Conservation (phyloP, 2,888 invertebrate genomes). For the Cheilosia variabilis region DNA sequence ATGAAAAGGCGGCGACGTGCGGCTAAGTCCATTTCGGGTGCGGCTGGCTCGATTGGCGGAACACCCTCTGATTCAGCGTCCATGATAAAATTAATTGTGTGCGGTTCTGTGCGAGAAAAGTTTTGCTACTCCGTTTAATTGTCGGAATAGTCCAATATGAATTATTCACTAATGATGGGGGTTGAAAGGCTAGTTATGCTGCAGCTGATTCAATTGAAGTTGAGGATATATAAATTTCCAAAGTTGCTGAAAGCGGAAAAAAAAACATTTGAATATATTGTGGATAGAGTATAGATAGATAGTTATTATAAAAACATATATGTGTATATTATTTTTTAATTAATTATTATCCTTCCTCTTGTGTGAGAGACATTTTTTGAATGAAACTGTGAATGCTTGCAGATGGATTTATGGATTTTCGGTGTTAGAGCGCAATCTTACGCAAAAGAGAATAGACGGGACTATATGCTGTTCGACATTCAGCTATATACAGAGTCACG, state of each 20-base stretch:
- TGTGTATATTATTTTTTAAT: no score
- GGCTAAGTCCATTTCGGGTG: slow-evolving; percentile 84
- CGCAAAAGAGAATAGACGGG: no score
- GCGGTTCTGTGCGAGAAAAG: slow-evolving; percentile 15
- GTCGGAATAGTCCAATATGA: slow-evolving; percentile 27
- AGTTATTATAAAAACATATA: no score
- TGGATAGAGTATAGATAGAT: no score
- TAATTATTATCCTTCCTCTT: no score
- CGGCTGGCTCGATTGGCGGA: slow-evolving; percentile 80
- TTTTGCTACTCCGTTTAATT: slow-evolving; percentile 31
- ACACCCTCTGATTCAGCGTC: slow-evolving; percentile 83
- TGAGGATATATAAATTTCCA: slow-evolving; percentile 18
- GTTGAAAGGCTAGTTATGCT: slow-evolving; percentile 1
- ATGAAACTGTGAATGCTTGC: no score
- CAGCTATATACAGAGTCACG: no score
- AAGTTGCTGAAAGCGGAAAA: slow-evolving; percentile 39
- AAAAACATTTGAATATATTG: neutral
- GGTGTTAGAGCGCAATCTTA: no score
- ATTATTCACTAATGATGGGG: slow-evolving; percentile 16
- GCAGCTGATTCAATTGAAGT: slow-evolving; percentile 37
- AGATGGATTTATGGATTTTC: no score
- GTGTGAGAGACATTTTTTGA: no score
- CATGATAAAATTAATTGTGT: slow-evolving; percentile 78
- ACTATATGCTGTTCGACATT: no score
- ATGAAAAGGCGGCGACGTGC: slow-evolving; percentile 85